Base-by-base conservation (phyloP, 2,888 invertebrate species). In the Caenorhabditis sp. region DNA sequence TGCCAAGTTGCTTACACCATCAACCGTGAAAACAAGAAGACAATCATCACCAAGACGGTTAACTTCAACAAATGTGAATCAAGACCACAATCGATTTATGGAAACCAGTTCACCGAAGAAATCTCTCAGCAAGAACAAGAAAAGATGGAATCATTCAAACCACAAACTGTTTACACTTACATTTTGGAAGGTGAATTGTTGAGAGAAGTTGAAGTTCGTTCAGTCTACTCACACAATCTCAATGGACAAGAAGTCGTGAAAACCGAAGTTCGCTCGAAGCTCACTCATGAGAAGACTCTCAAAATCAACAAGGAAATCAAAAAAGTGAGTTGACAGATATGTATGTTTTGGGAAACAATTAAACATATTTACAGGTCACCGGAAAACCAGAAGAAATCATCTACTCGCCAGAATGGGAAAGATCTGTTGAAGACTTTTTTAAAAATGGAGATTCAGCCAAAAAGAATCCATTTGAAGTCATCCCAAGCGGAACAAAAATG, bases 51-150 rank as follows among this genome's bases (percentile, higher is more conserved):
- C 77, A 81, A 81, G 71, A 70, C 88, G 51, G 80, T 89, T 78
- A 88, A 90, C 88, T 89, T 88, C 84, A 86, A 89, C 70, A 87
- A 87, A 74, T 89, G 89, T 84, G 69, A 69, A 58, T 76, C 85
- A 64, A 85, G 88, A 69, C 85, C 68, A 51, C 69, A 72, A 58
- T 57, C 49, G 54, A 63, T 58, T 53, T 76, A 76, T 58, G 69
- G 69, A 43, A 43, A 43, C 3, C 43, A 43, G 14, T 43, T 43
- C 43, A 12, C 43, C 17, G 43, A 43, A 14, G 17, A 43, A 17
- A 2, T 43, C 14, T 17, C 43, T 3, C 43, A 43, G 14, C 43
- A 43, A 43, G 43, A 43, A 43, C 43, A 43, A 43, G 43, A 43
- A 14, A 10, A 43, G 17, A 3, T 43, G 5, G 43, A 43, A 43